A percentile compares a stretch with the other conserved stretches of the same genome.
These are phyloP conservation scores for Cavia porcellus DNA, from an alignment of 2,113 vertebrate genomes.

Conservation along the genomic window DNA sequence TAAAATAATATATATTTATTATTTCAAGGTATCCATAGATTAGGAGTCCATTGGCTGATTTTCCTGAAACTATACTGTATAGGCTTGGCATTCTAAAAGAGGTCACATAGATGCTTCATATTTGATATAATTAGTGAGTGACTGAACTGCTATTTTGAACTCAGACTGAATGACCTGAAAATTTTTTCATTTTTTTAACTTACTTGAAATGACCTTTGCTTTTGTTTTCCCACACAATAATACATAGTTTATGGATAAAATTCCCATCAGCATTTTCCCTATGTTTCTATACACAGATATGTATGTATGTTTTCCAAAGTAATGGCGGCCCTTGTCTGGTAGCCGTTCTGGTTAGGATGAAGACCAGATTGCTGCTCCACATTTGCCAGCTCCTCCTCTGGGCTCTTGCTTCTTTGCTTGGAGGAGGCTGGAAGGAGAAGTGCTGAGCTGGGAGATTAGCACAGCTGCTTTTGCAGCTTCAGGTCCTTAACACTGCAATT, in stretches of 20 bases:
- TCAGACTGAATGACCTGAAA: not conserved
- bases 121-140: not conserved
- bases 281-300: not conserved
- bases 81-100: not conserved
- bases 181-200: not conserved
- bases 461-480: constrained; percentile 51
- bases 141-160: not conserved
- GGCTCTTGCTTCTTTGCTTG: not conserved
- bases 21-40: not conserved
- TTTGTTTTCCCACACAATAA: not conserved
- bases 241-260: not conserved
- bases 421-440: not conserved
- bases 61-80: not conserved
- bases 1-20: not conserved
- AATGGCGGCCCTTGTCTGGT: not conserved
- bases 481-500: constrained; percentile 16
- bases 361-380: not conserved
- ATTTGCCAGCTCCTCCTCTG: not conserved
- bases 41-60: not conserved
- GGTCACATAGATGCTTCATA: not conserved
- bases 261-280: not conserved
- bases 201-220: not conserved
- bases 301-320: not conserved
- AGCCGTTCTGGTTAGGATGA: not conserved
- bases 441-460: constrained; percentile 58